Evolutionary conservation across 2,113 vertebrate species (phyloP).

Genomic region (Turnix velox): DNA sequence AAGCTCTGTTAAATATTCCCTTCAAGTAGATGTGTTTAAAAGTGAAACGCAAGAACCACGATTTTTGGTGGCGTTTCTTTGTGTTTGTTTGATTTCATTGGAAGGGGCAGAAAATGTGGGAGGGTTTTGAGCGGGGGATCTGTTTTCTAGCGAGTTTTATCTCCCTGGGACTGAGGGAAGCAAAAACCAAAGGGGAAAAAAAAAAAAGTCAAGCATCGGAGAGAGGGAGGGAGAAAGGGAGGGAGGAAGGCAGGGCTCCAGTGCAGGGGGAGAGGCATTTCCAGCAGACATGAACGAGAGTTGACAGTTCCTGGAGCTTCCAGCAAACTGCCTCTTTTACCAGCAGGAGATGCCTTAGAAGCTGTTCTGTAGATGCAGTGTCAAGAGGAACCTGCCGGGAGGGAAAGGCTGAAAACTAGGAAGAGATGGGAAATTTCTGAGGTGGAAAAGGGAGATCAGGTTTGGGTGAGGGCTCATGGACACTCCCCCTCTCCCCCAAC

Average conservation of each 20-base stretch:
- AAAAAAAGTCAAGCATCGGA: neutral
- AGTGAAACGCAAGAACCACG: neutral
- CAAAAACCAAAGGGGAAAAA: neutral
- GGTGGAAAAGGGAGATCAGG: neutral
- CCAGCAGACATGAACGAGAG: neutral
- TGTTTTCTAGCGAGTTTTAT: slow-evolving; percentile 26
- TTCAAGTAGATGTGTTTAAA: neutral
- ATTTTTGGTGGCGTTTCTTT: neutral
- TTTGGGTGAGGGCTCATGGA: neutral
- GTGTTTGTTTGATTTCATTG: neutral
- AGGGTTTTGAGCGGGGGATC: neutral
- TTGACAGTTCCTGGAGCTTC: neutral
- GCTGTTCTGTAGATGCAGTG: neutral
- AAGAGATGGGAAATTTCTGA: neutral
- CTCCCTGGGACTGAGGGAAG: neutral
- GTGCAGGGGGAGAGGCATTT: neutral
- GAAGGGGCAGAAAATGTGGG: slow-evolving; percentile 8
- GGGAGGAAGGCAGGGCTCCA: neutral
- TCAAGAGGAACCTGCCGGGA: neutral
- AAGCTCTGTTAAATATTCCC: neutral
- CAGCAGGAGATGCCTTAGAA: neutral
- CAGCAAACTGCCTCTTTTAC: slow-evolving; percentile 12
- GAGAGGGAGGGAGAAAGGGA: neutral
- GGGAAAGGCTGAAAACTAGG: neutral
- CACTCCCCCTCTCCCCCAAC: too few relatives aligned